Evolutionary conservation across 2,113 vertebrate genomes (phyloP), one percentile per base, ranked within the genome.

Genomic region (Tetraodon nigroviridis): DNA sequence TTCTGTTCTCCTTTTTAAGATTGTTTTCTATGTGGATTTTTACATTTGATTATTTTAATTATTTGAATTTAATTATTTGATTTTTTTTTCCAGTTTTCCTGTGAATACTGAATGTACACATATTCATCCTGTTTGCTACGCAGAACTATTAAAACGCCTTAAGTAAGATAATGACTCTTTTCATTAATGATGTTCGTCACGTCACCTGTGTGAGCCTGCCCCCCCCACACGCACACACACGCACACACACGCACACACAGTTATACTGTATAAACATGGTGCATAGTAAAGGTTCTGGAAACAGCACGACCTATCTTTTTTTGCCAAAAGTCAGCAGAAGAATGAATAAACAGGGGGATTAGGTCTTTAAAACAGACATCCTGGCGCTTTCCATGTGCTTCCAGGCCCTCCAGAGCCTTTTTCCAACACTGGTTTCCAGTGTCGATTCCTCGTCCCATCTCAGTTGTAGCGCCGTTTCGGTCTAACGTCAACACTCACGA

Each of bases 131-230:
- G 69, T 86, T 76, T 72, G 64, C 73, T 64, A 71, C 54, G 60
- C 75, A 74, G 59, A 84, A 76, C 66, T 71, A 90, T 90, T 92
- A 91, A 90, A 85, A 72, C 63, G 59, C 83, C 78, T 80, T 83
- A 66, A 79, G 51, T 82, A 70, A 74, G 24, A 56, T 57, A 47
- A 24, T 15, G 10, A 24, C 50, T 37, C 11, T 32, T 32, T 32
- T 10, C 29, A 5, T 32, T 32, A 0, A 11, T 56, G 7, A 51
- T 19, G 32, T 0, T 22, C 10, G 18, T 3, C 6, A 12, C 2
- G 1, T 46, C 41, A 3, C 53, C 49, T 62, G 19, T 37, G 7
- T 32, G 29, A 32, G 29, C 1, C 29, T 32, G 22, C 22, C 22
- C 22, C 22, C 24, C 24, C 24, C 24, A 24, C 24, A 24, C 24